These are phyloP conservation scores for Pegoplata infirma DNA, from an alignment of 2,888 invertebrate species.

Conservation along the genomic window DNA sequence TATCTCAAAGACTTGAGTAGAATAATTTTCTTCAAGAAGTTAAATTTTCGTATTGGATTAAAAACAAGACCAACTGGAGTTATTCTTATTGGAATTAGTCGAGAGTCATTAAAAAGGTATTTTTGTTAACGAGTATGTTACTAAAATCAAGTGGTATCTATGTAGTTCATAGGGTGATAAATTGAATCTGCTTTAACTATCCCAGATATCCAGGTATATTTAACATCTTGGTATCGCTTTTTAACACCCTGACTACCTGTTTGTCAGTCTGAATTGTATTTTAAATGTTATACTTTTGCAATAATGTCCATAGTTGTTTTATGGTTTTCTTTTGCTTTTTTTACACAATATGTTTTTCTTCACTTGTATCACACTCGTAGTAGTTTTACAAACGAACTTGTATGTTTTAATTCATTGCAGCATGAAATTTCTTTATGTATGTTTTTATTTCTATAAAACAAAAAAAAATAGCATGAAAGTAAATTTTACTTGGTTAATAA, in stretches of 20 bases:
- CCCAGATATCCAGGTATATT: background rate
- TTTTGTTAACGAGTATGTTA: too few species aligned
- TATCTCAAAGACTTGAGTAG: too few species aligned
- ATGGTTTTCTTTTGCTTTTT: background rate
- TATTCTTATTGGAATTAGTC: too few species aligned
- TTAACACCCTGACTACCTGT: background rate
- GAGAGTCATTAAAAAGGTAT: too few species aligned
- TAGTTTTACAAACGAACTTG: background rate
- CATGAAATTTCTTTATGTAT: constrained; percentile 51
- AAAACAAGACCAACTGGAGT: too few species aligned
- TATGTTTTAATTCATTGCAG: constrained; percentile 58
- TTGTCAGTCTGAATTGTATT: background rate
- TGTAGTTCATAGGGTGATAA: too few species aligned
- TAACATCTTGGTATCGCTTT: background rate
- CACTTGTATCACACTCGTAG: background rate
- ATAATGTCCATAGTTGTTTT: background rate
- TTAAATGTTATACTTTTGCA: background rate
- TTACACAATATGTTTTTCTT: background rate
- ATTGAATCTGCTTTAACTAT: too few species aligned
- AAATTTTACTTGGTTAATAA: too few species aligned
- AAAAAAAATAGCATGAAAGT: background rate
- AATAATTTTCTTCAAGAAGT: too few species aligned
- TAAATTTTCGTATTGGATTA: too few species aligned
- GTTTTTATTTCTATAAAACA: constrained; percentile 5
- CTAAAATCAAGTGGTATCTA: too few species aligned